These are phyloP conservation scores for Lasioglossum zephyrum DNA, from an alignment of 2,888 invertebrate species.

Conservation along the genomic window DNA sequence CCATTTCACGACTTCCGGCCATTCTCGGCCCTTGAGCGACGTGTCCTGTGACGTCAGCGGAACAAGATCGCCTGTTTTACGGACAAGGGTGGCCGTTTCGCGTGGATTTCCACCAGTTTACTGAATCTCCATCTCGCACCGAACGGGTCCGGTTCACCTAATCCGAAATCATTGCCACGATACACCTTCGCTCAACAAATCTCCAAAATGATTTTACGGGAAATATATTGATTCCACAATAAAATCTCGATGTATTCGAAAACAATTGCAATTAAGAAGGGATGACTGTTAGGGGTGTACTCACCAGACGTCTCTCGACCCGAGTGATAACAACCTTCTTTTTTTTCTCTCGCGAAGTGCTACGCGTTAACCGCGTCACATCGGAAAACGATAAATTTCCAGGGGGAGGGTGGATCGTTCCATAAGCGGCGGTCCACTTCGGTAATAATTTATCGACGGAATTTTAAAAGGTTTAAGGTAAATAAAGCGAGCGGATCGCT, in stretches of 20 bases:
- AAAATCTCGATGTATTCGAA: not conserved
- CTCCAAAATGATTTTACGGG: not conserved
- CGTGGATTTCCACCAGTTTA: not conserved
- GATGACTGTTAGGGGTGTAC: not conserved
- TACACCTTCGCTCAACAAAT: not conserved
- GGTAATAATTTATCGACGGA: slow-evolving; percentile 50
- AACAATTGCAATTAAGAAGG: not conserved
- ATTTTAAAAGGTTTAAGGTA: slow-evolving; percentile 52
- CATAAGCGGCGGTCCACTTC: slow-evolving; percentile 9
- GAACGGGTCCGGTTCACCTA: not conserved
- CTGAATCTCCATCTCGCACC: not conserved
- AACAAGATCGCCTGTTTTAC: slow-evolving; percentile 73
- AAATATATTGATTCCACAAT: not conserved
- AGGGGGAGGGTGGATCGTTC: not conserved
- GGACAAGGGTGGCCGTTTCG: slow-evolving; percentile 58
- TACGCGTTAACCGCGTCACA: slow-evolving; percentile 20
- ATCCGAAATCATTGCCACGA: not conserved
- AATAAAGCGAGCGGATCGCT: slow-evolving; percentile 50
- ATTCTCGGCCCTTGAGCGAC: slow-evolving; percentile 83
- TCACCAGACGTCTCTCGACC: not conserved
- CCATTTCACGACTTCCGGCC: slow-evolving; percentile 84
- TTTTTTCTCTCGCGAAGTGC: not conserved
- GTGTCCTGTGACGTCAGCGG: slow-evolving; percentile 82
- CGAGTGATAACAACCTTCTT: slow-evolving; percentile 8
- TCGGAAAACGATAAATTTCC: slow-evolving; percentile 49